These are phyloP conservation scores for Acheta domesticus DNA, from an alignment of 2,888 invertebrate species.

Conservation along the genomic window DNA sequence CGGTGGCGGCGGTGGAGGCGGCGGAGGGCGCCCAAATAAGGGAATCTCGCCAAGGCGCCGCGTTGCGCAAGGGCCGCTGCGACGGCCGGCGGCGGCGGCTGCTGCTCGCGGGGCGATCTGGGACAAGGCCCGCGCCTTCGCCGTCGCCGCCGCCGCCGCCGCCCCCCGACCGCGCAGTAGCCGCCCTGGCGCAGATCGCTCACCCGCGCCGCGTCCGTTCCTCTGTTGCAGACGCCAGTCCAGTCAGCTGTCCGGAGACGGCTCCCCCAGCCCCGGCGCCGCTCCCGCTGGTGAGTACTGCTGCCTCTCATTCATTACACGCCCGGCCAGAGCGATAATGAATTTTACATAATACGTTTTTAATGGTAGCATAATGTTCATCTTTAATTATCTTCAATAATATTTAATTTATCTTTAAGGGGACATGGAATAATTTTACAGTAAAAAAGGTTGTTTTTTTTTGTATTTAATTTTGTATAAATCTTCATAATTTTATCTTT, in stretches of 20 bases:
- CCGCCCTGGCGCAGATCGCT: not conserved
- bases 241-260: conserved; percentile 36
- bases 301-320: not conserved
- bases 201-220: not conserved
- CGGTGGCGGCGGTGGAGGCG: too few relatives aligned
- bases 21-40: not conserved
- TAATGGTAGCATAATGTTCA: too few relatives aligned
- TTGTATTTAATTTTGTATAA: too few relatives aligned
- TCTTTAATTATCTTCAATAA: not conserved
- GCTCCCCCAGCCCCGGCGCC: conserved; percentile 32
- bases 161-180: not conserved
- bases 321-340: not conserved
- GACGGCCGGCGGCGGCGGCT: not conserved
- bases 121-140: not conserved
- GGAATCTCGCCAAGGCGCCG: not conserved
- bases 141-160: not conserved
- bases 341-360: not conserved
- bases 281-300: conserved; percentile 19
- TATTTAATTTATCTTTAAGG: not conserved
- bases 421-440: too few relatives aligned
- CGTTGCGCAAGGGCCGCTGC: not conserved
- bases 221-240: conserved; percentile 38
- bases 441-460: too few relatives aligned
- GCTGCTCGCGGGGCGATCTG: not conserved
- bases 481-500: too few relatives aligned